Conservation (phyloP, 2,113 vertebrate genomes). For the Athene noctua region DNA sequence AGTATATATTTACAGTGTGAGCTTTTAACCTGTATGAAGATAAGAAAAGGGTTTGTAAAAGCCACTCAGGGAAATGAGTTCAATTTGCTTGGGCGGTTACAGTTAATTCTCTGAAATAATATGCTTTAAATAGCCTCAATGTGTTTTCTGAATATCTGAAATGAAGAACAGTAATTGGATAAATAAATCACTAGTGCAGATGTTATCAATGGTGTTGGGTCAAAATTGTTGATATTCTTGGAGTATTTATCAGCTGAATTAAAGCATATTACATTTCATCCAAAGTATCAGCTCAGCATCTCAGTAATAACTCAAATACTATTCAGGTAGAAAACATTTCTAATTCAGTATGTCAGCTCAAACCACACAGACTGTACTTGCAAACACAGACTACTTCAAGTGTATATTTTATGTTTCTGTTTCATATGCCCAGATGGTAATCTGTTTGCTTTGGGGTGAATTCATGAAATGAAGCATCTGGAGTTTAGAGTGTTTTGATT, state of each 20-base stretch:
- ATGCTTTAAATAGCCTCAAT: constrained; percentile 20
- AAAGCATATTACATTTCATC: background rate
- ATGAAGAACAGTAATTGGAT: constrained; percentile 39
- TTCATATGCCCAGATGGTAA: constrained; percentile 29
- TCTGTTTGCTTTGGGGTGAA: constrained; percentile 39
- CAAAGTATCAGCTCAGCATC: background rate
- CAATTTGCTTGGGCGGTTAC: constrained; percentile 14
- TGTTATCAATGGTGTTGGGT: background rate
- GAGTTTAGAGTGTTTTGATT: constrained; percentile 38
- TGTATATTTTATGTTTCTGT: constrained; percentile 7
- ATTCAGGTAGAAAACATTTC: background rate
- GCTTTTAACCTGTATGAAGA: constrained; percentile 32
- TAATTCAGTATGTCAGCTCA: background rate
- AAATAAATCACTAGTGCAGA: constrained; percentile 29
- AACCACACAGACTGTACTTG: background rate
- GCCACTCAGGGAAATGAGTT: background rate
- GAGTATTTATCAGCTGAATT: background rate
- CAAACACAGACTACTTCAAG: background rate
- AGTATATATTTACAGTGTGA: background rate
- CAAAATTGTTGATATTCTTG: background rate
- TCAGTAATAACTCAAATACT: background rate
- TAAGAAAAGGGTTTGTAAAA: constrained; percentile 22
- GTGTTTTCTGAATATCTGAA: constrained; percentile 46
- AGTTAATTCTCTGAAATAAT: constrained; percentile 48
- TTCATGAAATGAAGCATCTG: constrained; percentile 51